Conservation (phyloP, 2,797 vertebrate species). For the Graptemys geographica region DNA sequence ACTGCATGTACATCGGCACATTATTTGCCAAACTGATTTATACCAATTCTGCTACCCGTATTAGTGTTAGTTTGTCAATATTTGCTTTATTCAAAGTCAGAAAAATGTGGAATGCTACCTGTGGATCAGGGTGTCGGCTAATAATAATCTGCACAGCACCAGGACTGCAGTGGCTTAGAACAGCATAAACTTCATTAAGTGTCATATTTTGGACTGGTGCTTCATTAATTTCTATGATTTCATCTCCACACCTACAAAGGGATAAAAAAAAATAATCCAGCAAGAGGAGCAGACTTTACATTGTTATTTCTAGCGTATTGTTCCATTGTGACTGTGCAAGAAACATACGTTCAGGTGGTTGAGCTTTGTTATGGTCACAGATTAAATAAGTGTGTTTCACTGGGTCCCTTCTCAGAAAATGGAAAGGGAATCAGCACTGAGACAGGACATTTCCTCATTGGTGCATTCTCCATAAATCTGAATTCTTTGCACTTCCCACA, state of each 20-base stretch:
- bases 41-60: neutral
- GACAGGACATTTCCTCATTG: neutral
- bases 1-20: neutral
- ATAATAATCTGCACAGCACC: conserved; percentile 91
- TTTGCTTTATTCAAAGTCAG: neutral
- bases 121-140: conserved; percentile 93
- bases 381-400: neutral
- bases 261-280: neutral
- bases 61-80: neutral
- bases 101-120: conserved; percentile 78
- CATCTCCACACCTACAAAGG: conserved; percentile 90
- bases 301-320: neutral
- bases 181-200: conserved; percentile 90
- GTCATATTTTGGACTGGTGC: conserved; percentile 89
- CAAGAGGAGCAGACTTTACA: rapidly evolving
- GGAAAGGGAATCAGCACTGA: neutral
- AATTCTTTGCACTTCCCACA: neutral
- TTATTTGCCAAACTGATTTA: neutral
- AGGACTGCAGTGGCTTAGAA: conserved; percentile 90
- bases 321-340: neutral
- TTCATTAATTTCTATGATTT: conserved; percentile 93
- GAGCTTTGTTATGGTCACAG: neutral
- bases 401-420: neutral
- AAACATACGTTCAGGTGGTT: neutral
- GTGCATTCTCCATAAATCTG: neutral